Evolutionary conservation across 2,797 vertebrate species (phyloP), one percentile per base, ranked within the genome.

Genomic region (Parauchenoglanis ngamensis): DNA sequence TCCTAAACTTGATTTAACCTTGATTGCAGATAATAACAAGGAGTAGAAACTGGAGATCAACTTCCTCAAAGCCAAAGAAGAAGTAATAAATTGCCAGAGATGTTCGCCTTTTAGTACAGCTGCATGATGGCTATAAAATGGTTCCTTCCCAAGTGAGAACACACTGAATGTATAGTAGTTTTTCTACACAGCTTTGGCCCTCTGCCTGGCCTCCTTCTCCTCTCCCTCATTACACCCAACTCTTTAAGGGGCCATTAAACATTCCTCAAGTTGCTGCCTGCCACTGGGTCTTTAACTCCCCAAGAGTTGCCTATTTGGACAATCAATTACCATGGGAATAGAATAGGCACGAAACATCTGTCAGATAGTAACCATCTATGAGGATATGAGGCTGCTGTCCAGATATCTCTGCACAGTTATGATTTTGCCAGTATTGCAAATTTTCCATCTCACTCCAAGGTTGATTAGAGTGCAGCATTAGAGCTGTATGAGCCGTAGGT

Each of bases 181-280:
- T 87, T 79, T 23, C 63, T 80, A 40, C 76, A 54, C 49, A 44
- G 85, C 73, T 57, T 78, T 44, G 49, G 82, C 83, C 68, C 31
- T 63, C 54, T 57, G 86, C 73, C 81, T 84, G 82, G 63, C 35
- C 52, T 13, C 10, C 63, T 72, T 72, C 75, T 72, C 68, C 25
- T 84, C 65, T 15, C 54, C 82, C 75, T 85, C 23, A 77, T 88
- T 87, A 87, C 86, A 88, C 76, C 83, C 63, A 86, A 25, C 31
- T 77, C 68, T 88, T 88, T 89, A 89, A 89, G 88, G 86, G 89
- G 61, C 44, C 72, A 85, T 91, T 90, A 87, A 85, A 85, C 73
- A 83, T 87, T 72, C 78, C 75, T 77, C 75, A 79, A 84, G 59
- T 73, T 65, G 73, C 87, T 21, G 86, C 54, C 54, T 40, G 73